Conservation (phyloP, 2,888 invertebrate species). For the Drosophila percnosoma region DNA sequence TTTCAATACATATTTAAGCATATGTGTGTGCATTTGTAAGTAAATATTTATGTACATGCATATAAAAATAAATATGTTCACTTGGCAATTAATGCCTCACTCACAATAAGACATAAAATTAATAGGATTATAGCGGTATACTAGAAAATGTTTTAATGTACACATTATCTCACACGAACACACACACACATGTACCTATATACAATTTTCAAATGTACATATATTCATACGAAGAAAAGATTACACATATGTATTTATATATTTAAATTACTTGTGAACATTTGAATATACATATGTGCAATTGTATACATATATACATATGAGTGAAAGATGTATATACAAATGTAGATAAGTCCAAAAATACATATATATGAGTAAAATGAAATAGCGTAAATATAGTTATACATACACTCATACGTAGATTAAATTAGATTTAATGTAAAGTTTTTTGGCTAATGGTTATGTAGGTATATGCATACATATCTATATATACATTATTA, state of each 20-base stretch:
- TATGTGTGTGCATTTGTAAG: background rate
- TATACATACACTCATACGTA: background rate
- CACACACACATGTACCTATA: background rate
- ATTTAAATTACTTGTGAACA: background rate
- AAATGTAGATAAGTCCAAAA: background rate
- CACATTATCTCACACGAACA: background rate
- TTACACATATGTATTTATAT: slow-evolving; percentile 6
- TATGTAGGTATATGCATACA: slow-evolving; percentile 5
- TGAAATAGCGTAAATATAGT: background rate
- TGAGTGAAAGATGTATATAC: background rate
- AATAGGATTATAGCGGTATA: background rate
- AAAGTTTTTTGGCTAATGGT: background rate
- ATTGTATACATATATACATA: background rate
- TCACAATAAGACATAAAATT: background rate
- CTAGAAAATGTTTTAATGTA: background rate
- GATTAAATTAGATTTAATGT: background rate
- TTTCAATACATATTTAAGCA: background rate
- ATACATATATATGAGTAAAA: background rate
- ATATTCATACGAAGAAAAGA: slow-evolving; percentile 7
- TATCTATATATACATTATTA: background rate
- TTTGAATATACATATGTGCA: background rate
- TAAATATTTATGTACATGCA: background rate
- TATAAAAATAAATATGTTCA: background rate
- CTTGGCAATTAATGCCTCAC: background rate
- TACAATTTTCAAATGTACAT: background rate